These are phyloP conservation scores for Bothrops jararaca DNA, from an alignment of 2,113 vertebrate genomes.

Conservation along the genomic window DNA sequence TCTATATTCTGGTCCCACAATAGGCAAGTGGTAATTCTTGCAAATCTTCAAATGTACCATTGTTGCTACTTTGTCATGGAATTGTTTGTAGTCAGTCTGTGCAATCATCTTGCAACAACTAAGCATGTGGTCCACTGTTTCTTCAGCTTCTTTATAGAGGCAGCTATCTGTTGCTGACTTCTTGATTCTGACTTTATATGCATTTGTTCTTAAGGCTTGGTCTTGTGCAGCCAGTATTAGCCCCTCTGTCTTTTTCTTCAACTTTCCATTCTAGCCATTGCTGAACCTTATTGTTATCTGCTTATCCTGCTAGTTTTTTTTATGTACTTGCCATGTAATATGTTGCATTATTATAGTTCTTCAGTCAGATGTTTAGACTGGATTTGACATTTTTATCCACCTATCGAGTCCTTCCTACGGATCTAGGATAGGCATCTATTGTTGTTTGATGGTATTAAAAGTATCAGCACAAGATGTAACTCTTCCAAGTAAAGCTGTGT, in stretches of 20 bases:
- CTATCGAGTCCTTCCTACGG: not conserved
- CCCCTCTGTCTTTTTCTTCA: not conserved
- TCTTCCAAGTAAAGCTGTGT: not conserved
- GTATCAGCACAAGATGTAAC: not conserved
- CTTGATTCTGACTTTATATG: not conserved
- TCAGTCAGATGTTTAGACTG: not conserved
- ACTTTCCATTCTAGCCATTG: not conserved
- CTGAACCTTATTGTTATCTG: not conserved
- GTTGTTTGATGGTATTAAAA: not conserved
- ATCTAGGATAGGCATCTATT: not conserved
- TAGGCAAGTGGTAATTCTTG: too few relatives aligned
- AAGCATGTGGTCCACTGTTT: not conserved
- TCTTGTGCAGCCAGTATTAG: too few relatives aligned
- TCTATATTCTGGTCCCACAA: not conserved
- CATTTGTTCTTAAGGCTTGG: not conserved
- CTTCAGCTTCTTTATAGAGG: not conserved
- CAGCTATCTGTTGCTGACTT: not conserved
- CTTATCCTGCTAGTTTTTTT: not conserved
- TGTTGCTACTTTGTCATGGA: not conserved
- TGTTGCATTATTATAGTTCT: not conserved
- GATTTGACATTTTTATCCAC: not conserved
- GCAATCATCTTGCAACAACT: not conserved
- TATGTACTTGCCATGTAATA: not conserved
- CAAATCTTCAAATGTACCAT: not conserved
- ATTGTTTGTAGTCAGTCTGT: not conserved